Conservation (phyloP, 2,888 invertebrate species). For the Baronia brevicornis region DNA sequence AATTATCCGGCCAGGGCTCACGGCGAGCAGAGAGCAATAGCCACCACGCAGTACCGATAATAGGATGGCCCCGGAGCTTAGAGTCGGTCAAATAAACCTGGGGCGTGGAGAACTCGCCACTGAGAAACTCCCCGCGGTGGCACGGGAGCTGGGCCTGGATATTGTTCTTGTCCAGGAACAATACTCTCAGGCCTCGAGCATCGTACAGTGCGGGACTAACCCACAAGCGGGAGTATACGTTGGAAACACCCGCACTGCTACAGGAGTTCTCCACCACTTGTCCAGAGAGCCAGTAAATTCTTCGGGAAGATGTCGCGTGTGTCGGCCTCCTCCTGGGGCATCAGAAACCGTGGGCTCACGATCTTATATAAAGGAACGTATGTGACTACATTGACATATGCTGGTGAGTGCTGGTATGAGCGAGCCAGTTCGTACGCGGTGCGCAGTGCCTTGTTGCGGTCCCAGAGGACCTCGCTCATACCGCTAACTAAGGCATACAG, state of each 20-base stretch:
- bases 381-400: slow-evolving; percentile 18
- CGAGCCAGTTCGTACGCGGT: slow-evolving; percentile 1
- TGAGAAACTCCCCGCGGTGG: slow-evolving; percentile 17
- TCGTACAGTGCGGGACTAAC: background rate
- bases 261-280: too few relatives aligned
- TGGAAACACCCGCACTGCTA: background rate
- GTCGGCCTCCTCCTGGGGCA: slow-evolving; percentile 19
- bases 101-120: slow-evolving; percentile 19
- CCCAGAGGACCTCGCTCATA: slow-evolving; percentile 15
- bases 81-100: slow-evolving; percentile 23
- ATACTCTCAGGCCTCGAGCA: slow-evolving; percentile 9
- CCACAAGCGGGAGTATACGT: background rate
- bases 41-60: slow-evolving; percentile 9
- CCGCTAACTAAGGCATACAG: slow-evolving; percentile 25
- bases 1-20: slow-evolving; percentile 19
- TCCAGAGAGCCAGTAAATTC: background rate
- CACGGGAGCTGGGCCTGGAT: slow-evolving; percentile 15
- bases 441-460: slow-evolving; percentile 16
- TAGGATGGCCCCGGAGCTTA: too few relatives aligned
- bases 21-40: slow-evolving; percentile 15
- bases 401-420: slow-evolving; percentile 16
- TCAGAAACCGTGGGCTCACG: slow-evolving; percentile 13
- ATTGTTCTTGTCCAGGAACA: slow-evolving; percentile 26
- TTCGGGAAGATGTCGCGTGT: slow-evolving; percentile 19
- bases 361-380: slow-evolving; percentile 20